Evolutionary conservation across 2,113 vertebrate species (phyloP), one percentile per base, ranked within the genome.

Genomic region (Gulo gulo): DNA sequence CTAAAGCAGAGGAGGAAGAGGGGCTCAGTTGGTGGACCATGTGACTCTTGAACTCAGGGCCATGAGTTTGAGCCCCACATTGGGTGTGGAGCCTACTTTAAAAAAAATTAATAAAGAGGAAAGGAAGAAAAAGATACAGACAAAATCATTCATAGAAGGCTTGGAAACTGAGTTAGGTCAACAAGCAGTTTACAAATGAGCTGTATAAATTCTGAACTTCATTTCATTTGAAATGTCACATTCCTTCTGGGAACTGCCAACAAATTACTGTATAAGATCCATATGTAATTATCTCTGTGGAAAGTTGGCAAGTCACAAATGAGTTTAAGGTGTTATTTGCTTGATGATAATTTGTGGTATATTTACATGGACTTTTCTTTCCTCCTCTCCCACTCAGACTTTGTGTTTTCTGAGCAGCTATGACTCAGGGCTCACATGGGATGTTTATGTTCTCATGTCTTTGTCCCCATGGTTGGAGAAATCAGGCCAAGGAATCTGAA

Each of bases 1-100:
- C 99, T 99, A 92, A 36, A 63, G 36, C 6, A 13, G 59, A 57
- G 63, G 57, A 36, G 34, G 36, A 63, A 83, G 39, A 98, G 18
- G 18, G 34, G 67, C 67, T 69, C 67, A n/a, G 15, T 67, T 67
- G 65, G 34, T 67, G 65, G 65, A 18, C 15, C 65, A n/a, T n/a
- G 34, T n/a, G 34, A 67, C 31, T n/a, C 65, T 67, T 9, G 65
- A 67, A 18, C 7, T 67, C 65, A 8, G 65, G 63, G 65, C 16
- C 65, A 67, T 67, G 65, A 67, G 31, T 67, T 67, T 7, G 16
- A 67, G 65, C 15, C 65, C 65, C 31, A 67, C 65, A 4, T 10
- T 69, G 67, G 34, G 67, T 8, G 8, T 20, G 13, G 18, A 69
- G 34, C 67, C 8, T 36, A 36, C 18, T 21, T 69, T 4, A 36